Conservation (phyloP, 2,888 invertebrate species). For the Empis livida region DNA sequence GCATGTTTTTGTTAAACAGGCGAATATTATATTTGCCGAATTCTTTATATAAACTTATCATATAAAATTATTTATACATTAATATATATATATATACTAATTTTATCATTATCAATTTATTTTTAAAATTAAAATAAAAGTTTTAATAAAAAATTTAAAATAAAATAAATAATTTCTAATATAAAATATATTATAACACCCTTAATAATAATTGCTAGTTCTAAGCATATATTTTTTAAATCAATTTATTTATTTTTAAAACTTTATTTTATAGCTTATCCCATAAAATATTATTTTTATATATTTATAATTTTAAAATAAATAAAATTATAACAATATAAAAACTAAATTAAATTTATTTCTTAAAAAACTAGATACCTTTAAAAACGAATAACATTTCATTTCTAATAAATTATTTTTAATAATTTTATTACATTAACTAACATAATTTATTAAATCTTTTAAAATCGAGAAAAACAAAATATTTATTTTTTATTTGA, state of each 20-base stretch:
- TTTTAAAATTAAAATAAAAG: conserved; percentile 32
- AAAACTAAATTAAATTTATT: conserved; percentile 41
- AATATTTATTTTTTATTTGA: conserved; percentile 37
- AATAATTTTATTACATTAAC: conserved; percentile 49
- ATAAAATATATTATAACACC: conserved; percentile 39
- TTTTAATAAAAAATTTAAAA: conserved; percentile 36
- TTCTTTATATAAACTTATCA: conserved; percentile 42
- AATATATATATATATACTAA: conserved; percentile 40
- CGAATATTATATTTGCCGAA: conserved; percentile 50
- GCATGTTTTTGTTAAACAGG: conserved; percentile 71
- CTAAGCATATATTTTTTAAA: conserved; percentile 42
- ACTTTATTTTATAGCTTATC: conserved; percentile 47
- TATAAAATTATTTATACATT: conserved; percentile 19
- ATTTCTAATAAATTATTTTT: conserved; percentile 47
- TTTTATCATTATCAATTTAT: conserved; percentile 44
- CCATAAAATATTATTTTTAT: conserved; percentile 40
- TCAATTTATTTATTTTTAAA: conserved; percentile 37
- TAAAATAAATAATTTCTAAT: conserved; percentile 35
- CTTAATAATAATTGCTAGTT: conserved; percentile 43
- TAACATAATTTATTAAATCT: conserved; percentile 45
- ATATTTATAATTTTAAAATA: conserved; percentile 27
- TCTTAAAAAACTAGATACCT: conserved; percentile 55
- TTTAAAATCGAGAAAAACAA: conserved; percentile 47
- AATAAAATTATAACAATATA: conserved; percentile 16
- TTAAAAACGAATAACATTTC: conserved; percentile 53